phyloP scores from a whole-genome alignment of 2,888 invertebrate species.

The Heteromurus nitidus region DNA sequence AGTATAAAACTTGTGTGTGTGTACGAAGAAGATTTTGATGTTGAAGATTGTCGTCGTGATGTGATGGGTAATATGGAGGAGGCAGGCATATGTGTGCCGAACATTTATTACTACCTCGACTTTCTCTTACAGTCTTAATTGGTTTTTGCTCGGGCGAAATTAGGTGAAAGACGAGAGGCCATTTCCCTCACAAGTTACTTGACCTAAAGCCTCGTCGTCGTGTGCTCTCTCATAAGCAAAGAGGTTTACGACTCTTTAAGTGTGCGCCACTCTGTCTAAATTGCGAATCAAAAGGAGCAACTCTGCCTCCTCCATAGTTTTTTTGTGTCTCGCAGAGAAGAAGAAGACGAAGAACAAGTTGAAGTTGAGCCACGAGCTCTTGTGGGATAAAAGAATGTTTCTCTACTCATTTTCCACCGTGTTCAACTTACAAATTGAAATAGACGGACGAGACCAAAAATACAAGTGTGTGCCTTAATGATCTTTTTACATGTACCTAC shows the following conservation, averaged over 20 bases:
- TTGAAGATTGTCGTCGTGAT: not conserved
- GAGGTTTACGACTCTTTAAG: no score
- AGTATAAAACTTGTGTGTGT: not conserved
- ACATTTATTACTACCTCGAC: not conserved
- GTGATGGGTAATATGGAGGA: not conserved
- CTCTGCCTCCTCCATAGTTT: no score
- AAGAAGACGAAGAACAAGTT: not conserved
- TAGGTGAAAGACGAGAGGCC: slow-evolving; percentile 27
- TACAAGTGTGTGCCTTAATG: slow-evolving; percentile 13
- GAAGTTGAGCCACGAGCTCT: not conserved
- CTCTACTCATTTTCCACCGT: not conserved
- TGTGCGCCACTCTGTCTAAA: no score
- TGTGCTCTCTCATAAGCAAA: no score
- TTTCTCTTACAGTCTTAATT: slow-evolving; percentile 25
- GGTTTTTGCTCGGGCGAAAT: slow-evolving; percentile 40
- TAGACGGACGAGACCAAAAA: not conserved
- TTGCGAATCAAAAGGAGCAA: no score
- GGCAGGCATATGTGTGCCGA: no score
- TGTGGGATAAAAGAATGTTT: not conserved
- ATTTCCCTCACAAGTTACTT: slow-evolving; percentile 17
- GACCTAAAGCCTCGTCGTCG: slow-evolving; percentile 27
- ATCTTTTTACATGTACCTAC: slow-evolving; percentile 23
- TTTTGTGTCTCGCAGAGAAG: not conserved
- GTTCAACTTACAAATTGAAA: slow-evolving; percentile 2
- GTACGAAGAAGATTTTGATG: not conserved